phyloP scores from a whole-genome alignment of 2,888 invertebrate genomes.

The Mythimna lalbum region DNA sequence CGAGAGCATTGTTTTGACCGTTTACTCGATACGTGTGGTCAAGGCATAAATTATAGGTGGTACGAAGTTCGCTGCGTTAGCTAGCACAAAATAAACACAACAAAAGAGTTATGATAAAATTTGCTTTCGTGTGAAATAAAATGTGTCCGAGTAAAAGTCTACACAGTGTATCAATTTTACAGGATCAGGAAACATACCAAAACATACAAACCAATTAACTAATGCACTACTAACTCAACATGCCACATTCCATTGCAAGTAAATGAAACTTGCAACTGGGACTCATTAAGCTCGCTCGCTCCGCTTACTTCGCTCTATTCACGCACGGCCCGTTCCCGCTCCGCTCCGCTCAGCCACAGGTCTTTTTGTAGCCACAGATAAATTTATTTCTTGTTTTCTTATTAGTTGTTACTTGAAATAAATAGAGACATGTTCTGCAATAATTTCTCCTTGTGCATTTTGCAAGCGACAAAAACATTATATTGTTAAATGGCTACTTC shows the following conservation, averaged over 20 bases:
- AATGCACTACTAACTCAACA: constrained; percentile 11
- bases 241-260: background rate
- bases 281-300: constrained; percentile 23
- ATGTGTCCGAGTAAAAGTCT: too few relatives aligned
- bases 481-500: too few relatives aligned
- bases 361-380: constrained; percentile 21
- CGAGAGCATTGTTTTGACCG: too few relatives aligned
- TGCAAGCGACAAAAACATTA: too few relatives aligned
- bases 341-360: background rate
- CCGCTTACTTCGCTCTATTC: constrained; percentile 21
- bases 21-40: too few relatives aligned
- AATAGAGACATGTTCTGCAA: background rate
- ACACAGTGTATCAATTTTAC: too few relatives aligned
- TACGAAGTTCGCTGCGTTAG: too few relatives aligned
- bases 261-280: constrained; percentile 13
- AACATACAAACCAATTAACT: background rate
- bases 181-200: background rate
- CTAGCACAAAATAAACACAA: too few relatives aligned
- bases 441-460: background rate
- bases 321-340: constrained; percentile 7
- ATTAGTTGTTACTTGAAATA: background rate
- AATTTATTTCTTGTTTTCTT: constrained; percentile 22
- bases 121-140: too few relatives aligned
- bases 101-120: too few relatives aligned
- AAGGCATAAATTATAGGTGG: too few relatives aligned